Evolutionary conservation across 2,113 vertebrate genomes (phyloP).

Genomic region (Athene cunicularia): DNA sequence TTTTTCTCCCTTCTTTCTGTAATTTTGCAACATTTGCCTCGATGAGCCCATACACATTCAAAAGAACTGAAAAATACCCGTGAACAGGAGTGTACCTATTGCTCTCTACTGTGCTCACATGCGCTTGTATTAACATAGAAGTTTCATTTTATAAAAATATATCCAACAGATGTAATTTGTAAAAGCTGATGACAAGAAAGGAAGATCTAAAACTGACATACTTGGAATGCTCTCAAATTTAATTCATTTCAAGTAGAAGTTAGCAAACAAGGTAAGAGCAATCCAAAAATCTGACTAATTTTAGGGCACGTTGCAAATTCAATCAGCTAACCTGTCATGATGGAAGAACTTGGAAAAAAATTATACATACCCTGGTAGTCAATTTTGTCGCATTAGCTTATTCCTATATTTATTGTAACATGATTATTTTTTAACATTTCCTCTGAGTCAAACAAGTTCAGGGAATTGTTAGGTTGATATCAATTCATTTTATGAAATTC

Average conservation of each 20-base stretch:
- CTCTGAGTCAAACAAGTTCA: background rate
- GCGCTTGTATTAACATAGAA: background rate
- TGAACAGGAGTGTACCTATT: background rate
- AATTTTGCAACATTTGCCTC: background rate
- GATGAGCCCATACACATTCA: accelerated
- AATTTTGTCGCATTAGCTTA: background rate
- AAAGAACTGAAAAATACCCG: background rate
- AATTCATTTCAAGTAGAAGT: background rate
- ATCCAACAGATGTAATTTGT: background rate
- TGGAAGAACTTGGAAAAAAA: background rate
- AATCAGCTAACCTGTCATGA: background rate
- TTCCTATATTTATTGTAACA: background rate
- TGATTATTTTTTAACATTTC: background rate
- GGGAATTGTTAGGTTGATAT: background rate
- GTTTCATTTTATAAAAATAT: background rate
- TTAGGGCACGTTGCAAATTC: background rate
- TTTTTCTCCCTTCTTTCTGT: background rate
- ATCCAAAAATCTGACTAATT: constrained; percentile 1
- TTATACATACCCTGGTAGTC: background rate
- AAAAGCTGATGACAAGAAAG: background rate
- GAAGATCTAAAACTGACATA: background rate
- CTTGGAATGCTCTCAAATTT: background rate
- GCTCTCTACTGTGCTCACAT: background rate
- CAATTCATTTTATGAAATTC: background rate
- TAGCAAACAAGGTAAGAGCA: constrained; percentile 1